Conservation (phyloP, 2,888 invertebrate genomes). For the Thecocarcelia acutangulata region DNA sequence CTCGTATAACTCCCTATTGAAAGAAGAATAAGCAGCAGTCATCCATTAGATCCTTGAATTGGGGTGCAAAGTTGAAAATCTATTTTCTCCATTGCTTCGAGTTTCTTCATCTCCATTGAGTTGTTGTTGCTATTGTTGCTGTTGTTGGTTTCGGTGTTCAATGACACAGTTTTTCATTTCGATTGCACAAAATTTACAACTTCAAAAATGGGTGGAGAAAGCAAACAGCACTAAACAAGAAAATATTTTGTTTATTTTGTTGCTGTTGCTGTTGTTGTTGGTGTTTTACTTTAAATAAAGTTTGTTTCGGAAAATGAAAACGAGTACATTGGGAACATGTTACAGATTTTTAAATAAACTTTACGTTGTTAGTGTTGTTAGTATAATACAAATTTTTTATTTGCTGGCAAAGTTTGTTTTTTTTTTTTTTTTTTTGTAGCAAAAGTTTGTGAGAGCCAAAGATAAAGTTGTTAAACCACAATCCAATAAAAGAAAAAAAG, state of each 20-base stretch:
- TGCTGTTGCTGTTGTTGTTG: no score
- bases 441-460: conserved; percentile 34
- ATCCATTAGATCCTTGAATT: not conserved
- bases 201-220: conserved; percentile 6
- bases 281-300: conserved; percentile 35
- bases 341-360: conserved; percentile 4
- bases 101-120: conserved; percentile 11
- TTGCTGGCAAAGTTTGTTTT: not conserved
- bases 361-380: conserved; percentile 10
- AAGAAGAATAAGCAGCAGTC: not conserved
- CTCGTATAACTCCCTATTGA: not conserved
- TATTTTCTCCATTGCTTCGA: conserved; percentile 4
- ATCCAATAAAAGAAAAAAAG: not conserved
- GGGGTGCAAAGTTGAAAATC: conserved; percentile 23
- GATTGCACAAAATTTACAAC: conserved; percentile 34
- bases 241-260: conserved; percentile 8
- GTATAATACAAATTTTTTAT: conserved; percentile 3
- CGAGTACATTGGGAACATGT: not conserved
- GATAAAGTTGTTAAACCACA: conserved; percentile 31
- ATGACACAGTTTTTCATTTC: conserved; percentile 47
- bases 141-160: not conserved
- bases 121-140: not conserved
- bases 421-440: not conserved
- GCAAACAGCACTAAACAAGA: not conserved
- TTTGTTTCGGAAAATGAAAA: conserved; percentile 34